phyloP scores from a whole-genome alignment of 2,888 invertebrate genomes.

The Heteropelma amictum region DNA sequence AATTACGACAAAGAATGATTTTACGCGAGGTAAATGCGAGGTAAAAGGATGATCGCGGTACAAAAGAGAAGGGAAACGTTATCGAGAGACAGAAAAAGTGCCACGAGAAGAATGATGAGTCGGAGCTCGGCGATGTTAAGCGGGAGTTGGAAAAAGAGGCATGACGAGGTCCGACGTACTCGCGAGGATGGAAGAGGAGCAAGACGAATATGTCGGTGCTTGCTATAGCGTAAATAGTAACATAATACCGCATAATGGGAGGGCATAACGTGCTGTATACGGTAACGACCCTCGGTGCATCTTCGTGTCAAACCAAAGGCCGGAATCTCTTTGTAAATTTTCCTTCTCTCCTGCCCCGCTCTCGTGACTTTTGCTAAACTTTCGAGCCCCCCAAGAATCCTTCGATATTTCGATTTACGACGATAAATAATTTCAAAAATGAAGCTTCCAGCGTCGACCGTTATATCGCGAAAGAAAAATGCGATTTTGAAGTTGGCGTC shows the following conservation, averaged over 20 bases:
- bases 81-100: neutral
- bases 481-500: too few species aligned
- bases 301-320: constrained; percentile 68
- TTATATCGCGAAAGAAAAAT: too few species aligned
- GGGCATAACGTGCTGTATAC: constrained; percentile 70
- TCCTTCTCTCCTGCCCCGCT: constrained; percentile 1
- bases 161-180: constrained; percentile 41
- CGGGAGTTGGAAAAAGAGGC: constrained; percentile 16
- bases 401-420: too few species aligned
- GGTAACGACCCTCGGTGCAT: constrained; percentile 68
- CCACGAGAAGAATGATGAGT: constrained; percentile 1
- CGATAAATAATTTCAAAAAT: constrained; percentile 65
- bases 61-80: neutral
- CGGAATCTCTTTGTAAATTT: constrained; percentile 42
- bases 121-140: constrained; percentile 10
- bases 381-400: constrained; percentile 18
- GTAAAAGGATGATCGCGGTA: neutral
- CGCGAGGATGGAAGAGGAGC: constrained; percentile 63
- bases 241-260: constrained; percentile 75
- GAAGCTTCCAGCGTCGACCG: neutral
- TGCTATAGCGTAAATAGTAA: constrained; percentile 76
- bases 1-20: neutral
- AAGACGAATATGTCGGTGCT: constrained; percentile 72
- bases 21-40: too few species aligned
- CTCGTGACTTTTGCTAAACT: constrained; percentile 45